phyloP scores from a whole-genome alignment of 2,797 vertebrate genomes.

The Fringilla coelebs region DNA sequence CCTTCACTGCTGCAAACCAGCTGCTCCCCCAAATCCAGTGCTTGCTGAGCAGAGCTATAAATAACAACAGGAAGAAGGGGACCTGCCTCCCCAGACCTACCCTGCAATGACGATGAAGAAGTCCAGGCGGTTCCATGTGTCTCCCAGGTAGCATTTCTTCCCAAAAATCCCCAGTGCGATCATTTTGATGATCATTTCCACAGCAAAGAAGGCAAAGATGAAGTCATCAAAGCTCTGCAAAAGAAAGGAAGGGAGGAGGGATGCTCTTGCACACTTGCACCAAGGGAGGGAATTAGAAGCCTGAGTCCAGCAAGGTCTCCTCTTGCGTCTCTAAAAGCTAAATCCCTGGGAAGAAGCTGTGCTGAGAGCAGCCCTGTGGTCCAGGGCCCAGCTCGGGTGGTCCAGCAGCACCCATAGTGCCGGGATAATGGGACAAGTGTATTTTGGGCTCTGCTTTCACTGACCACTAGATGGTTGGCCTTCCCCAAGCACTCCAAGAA shows the following conservation, averaged over 20 bases:
- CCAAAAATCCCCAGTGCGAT: constrained; percentile 96
- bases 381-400: neutral
- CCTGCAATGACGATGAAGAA: constrained; percentile 97
- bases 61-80: neutral
- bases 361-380: neutral
- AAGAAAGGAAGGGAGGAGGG: neutral
- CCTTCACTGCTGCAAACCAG: neutral
- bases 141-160: constrained; percentile 97
- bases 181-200: constrained; percentile 99
- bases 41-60: neutral
- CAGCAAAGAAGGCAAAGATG: constrained; percentile 98
- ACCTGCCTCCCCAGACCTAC: constrained; percentile 72
- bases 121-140: constrained; percentile 98
- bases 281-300: neutral
- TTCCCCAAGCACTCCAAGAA: neutral
- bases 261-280: neutral
- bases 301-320: neutral
- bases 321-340: neutral
- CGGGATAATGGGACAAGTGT: neutral
- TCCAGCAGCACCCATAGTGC: neutral
- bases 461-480: neutral
- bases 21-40: neutral
- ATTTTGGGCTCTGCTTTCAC: neutral
- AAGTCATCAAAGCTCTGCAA: constrained; percentile 93
- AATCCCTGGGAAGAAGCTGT: neutral